Base-by-base conservation (phyloP, 53 echinoderm and acorn worm genomes). In the Holothuria scabra region DNA sequence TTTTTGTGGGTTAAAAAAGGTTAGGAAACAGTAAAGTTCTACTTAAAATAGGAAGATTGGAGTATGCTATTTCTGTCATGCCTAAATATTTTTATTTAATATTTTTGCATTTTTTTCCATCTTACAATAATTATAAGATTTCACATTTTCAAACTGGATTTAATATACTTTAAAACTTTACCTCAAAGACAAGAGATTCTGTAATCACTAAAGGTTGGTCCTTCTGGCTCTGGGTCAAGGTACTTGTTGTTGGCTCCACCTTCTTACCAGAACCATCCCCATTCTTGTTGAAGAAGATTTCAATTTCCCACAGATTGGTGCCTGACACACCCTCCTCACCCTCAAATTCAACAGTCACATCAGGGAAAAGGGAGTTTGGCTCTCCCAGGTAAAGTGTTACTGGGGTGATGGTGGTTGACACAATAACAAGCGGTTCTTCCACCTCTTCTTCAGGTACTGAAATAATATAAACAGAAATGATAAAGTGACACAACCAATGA, bases 291-390 rank as follows among this genome's bases (percentile, higher is more conserved):
- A 69, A 79, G 85, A 85, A 91, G 60, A 91, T 65, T 24, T 49
- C 69, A 29, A 91, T 55, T 48, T 66, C 61, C 91, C 91, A 91
- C 12, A 91, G 82, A 67, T 91, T 85, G 46, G 82, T 74, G 21
- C 91, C 91, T 5, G 56, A 16, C 20, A 78, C 78, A 1, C 57
- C 78, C 33, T 78, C 78, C 32, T 78, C 57, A 25, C 78, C 78
- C n/a, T 78, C 78, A 56, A 78, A 78, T 32, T 57, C 58, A 19
- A 78, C 58, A 0, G 58, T 78, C 0, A 78, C 78, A 20, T 78
- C 78, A 10, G 78, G 78, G 58, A 28, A 78, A 3, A 78, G 31
- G 19, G 78, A 52, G 32, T 78, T 78, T 28, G 22, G 55, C 21
- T 78, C 78, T 14, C 57, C 57, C 5, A 18, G 21, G 78, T 16